Percentiles rank a stretch among this genome's conserved stretches.
phyloP scores from a whole-genome alignment of 1,140 invertebrate species.

The Drosophila arizonae region DNA sequence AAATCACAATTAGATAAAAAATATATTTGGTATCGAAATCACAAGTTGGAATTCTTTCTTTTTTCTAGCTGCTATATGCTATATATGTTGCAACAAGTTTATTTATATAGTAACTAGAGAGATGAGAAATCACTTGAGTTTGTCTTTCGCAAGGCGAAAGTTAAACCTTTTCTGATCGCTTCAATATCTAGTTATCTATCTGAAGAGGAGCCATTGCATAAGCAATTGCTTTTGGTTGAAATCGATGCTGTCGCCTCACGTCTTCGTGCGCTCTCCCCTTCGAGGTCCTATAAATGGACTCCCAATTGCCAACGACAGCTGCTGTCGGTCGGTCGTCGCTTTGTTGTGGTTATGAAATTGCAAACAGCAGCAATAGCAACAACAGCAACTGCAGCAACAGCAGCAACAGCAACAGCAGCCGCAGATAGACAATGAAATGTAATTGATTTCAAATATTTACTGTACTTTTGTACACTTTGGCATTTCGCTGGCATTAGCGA shows the following conservation, averaged over 20 bases:
- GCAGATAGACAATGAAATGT: slow-evolving; percentile 63
- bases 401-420: not conserved
- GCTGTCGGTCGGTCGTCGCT: slow-evolving; percentile 45
- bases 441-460: slow-evolving; percentile 79
- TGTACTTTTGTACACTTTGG: slow-evolving; percentile 43
- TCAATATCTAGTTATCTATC: not conserved
- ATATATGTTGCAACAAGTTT: too few relatives aligned
- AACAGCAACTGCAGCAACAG: not conserved
- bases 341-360: slow-evolving; percentile 79
- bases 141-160: too few relatives aligned
- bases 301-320: slow-evolving; percentile 49
- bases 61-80: too few relatives aligned
- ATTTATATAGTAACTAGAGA: too few relatives aligned
- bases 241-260: not conserved
- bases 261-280: not conserved
- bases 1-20: too few relatives aligned
- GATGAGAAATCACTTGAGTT: too few relatives aligned
- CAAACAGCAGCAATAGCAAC: slow-evolving; percentile 46
- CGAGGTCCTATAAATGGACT: slow-evolving; percentile 30
- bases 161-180: too few relatives aligned
- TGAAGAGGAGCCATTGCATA: not conserved
- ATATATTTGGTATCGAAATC: too few relatives aligned
- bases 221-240: slow-evolving; percentile 1
- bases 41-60: too few relatives aligned
- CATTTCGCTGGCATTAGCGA: slow-evolving; percentile 37